A percentile compares a stretch with the other conserved stretches of the same genome.
Conservation (phyloP, 2,797 vertebrate species). For the Pantherophis vulpinus region DNA sequence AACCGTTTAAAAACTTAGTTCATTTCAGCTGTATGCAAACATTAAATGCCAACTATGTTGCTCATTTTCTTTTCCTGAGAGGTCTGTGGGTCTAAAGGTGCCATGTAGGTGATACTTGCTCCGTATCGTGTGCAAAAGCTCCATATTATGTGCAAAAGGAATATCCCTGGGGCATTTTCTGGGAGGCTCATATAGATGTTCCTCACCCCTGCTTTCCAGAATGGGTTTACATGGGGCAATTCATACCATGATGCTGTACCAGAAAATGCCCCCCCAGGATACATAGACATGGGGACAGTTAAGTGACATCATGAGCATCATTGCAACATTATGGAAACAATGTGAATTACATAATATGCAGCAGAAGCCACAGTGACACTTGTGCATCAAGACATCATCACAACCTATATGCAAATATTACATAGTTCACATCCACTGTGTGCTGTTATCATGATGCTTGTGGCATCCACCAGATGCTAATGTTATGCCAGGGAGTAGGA, state of each 20-base stretch:
- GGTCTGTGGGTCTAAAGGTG: not conserved
- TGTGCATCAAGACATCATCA: not conserved
- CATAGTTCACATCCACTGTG: not conserved
- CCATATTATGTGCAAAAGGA: too few species aligned
- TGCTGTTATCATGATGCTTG: not conserved
- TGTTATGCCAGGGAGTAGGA: not conserved
- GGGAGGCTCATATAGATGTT: constrained; percentile 69
- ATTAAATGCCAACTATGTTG: not conserved
- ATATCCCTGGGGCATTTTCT: not conserved
- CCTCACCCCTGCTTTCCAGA: constrained; percentile 76
- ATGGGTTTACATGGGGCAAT: constrained; percentile 76
- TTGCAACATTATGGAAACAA: not conserved
- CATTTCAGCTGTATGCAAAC: not conserved
- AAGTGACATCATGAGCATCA: not conserved
- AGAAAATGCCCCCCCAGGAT: constrained; percentile 47
- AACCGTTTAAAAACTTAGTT: not conserved
- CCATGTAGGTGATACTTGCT: not conserved
- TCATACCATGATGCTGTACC: constrained; percentile 78
- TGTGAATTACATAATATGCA: not conserved
- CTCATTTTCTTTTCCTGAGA: not conserved
- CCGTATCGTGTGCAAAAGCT: not conserved
- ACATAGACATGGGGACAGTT: constrained; percentile 17
- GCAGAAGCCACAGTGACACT: not conserved
- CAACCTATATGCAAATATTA: not conserved
- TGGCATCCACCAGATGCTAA: not conserved